A percentile compares a stretch with the other conserved stretches of the same genome.
These are phyloP conservation scores for Pristionchus fissidentatus DNA, from an alignment of 2,888 invertebrate species.

Conservation along the genomic window DNA sequence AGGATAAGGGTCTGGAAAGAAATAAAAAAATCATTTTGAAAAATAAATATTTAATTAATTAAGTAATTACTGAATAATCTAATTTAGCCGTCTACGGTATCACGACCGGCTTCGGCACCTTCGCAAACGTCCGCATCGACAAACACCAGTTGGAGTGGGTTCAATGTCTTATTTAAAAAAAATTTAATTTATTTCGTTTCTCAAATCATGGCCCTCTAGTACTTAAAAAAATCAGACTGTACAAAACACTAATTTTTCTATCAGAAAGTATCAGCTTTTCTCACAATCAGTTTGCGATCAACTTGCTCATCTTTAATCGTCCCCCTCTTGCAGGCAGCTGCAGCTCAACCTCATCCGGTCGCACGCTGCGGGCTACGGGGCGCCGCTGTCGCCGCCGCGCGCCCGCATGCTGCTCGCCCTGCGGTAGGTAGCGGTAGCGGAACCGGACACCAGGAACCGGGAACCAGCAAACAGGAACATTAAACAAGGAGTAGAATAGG, in stretches of 20 bases:
- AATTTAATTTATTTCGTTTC: no score
- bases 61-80: no score
- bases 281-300: not conserved
- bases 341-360: conserved; percentile 83
- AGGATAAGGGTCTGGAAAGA: no score
- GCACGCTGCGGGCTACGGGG: conserved; percentile 82
- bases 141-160: conserved; percentile 79
- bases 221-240: no score
- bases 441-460: no score
- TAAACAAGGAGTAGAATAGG: no score
- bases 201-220: no score
- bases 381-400: conserved; percentile 80
- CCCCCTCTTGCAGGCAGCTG: conserved; percentile 74
- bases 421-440: conserved; percentile 74
- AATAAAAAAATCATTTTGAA: no score
- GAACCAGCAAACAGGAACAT: no score
- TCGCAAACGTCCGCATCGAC: conserved; percentile 80
- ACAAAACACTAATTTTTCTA: no score
- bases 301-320: not conserved
- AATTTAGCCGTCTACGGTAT: conserved; percentile 81
- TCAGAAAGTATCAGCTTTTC: no score
- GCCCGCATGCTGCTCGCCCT: conserved; percentile 82
- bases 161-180: not conserved
- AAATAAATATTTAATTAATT: no score
- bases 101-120: conserved; percentile 83